A percentile compares a stretch with the other conserved stretches of the same genome.
phyloP scores from a whole-genome alignment of 2,888 invertebrate species.

The Calliopum simillimum region DNA sequence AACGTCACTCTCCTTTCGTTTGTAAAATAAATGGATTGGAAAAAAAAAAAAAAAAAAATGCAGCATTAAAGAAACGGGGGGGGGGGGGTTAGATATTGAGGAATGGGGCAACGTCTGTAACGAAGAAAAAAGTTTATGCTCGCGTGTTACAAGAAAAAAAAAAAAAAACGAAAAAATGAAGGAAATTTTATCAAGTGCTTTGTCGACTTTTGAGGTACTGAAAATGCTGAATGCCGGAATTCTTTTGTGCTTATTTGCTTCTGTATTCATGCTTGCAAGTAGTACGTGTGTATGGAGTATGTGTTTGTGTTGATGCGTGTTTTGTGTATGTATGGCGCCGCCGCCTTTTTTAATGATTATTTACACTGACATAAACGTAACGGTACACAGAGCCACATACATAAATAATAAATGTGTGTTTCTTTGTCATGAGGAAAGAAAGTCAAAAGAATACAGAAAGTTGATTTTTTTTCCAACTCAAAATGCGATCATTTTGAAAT shows the following conservation, averaged over 20 bases:
- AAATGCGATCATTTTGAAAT: background rate
- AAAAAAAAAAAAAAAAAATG: too few relatives aligned
- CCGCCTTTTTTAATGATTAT: slow-evolving; percentile 58
- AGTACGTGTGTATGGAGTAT: background rate
- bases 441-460: too few relatives aligned
- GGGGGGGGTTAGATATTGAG: background rate
- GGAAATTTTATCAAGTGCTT: slow-evolving; percentile 11
- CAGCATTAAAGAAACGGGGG: background rate
- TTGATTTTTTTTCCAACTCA: background rate
- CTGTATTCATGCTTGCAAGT: background rate
- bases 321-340: slow-evolving; percentile 34
- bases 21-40: too few relatives aligned
- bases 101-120: background rate
- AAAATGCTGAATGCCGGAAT: too few relatives aligned
- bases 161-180: background rate
- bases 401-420: slow-evolving; percentile 54
- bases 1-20: too few relatives aligned
- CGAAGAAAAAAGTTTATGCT: background rate
- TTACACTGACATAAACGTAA: slow-evolving; percentile 51
- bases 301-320: background rate
- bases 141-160: background rate
- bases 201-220: background rate
- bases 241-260: background rate
- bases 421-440: background rate
- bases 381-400: slow-evolving; percentile 28